Conservation (phyloP, 1,140 invertebrate genomes). For the Alviniconcha marisindica region DNA sequence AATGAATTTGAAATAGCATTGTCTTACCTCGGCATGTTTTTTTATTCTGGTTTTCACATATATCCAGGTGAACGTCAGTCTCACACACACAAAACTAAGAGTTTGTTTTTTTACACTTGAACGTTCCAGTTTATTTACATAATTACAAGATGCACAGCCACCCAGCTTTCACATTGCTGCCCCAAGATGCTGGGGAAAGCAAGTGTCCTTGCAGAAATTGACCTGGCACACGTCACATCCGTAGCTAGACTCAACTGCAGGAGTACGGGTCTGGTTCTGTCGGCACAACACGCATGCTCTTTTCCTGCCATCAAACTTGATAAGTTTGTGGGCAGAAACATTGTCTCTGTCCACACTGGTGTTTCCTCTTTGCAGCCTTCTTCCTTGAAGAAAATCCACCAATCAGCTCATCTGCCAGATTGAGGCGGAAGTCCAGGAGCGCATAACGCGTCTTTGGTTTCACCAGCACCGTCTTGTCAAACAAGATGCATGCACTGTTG, state of each 20-base stretch:
- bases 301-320: background rate
- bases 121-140: no score
- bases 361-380: background rate
- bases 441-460: background rate
- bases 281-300: no score
- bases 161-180: background rate
- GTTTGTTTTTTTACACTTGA: background rate
- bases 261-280: no score
- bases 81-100: background rate
- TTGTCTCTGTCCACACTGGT: background rate
- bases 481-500: conserved; percentile 7
- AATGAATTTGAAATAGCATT: background rate
- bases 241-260: background rate
- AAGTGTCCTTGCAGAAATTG: conserved; percentile 21
- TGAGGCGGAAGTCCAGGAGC: background rate
- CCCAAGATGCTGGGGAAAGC: conserved; percentile 7
- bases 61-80: background rate
- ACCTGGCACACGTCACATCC: conserved; percentile 5
- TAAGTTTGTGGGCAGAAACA: background rate
- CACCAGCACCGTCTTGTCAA: background rate
- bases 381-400: background rate
- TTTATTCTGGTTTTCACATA: background rate
- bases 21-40: background rate
- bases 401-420: conserved; percentile 3
- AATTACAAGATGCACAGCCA: background rate